These are phyloP conservation scores for Bombus fervidus DNA, from an alignment of 1,140 invertebrate species.

Conservation along the genomic window DNA sequence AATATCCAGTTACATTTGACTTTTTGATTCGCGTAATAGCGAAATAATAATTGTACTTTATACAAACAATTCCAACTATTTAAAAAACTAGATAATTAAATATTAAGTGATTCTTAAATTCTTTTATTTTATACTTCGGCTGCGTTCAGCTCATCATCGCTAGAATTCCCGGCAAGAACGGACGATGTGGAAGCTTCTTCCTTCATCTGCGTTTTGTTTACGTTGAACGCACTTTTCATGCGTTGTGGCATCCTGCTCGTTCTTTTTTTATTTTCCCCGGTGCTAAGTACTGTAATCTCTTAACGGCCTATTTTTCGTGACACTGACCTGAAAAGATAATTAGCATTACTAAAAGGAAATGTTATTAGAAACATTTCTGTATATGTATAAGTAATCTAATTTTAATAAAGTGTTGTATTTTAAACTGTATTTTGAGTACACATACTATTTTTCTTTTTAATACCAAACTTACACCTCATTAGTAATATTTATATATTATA, in stretches of 20 bases:
- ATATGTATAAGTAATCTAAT: neutral
- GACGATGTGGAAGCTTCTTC: constrained; percentile 37
- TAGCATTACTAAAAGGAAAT: neutral
- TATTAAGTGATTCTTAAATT: neutral
- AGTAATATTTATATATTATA: too few relatives aligned
- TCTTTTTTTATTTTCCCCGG: neutral
- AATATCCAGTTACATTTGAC: neutral
- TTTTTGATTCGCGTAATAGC: neutral
- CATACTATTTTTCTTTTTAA: too few relatives aligned
- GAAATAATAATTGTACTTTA: neutral
- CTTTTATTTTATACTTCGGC: constrained; percentile 21
- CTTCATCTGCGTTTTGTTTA: constrained; percentile 9
- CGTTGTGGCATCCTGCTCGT: constrained; percentile 9
- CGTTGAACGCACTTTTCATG: neutral
- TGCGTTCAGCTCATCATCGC: constrained; percentile 18
- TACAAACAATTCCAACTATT: neutral
- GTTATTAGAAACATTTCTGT: neutral
- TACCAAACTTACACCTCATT: too few relatives aligned
- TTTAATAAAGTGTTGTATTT: too few relatives aligned
- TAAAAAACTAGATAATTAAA: neutral
- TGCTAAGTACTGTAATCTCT: neutral
- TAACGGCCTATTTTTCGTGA: neutral
- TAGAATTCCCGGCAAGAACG: neutral
- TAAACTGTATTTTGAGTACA: too few relatives aligned
- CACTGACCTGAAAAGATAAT: constrained; percentile 4